Evolutionary conservation across 1,140 invertebrate genomes (phyloP).

Genomic region (Bombus impatiens): DNA sequence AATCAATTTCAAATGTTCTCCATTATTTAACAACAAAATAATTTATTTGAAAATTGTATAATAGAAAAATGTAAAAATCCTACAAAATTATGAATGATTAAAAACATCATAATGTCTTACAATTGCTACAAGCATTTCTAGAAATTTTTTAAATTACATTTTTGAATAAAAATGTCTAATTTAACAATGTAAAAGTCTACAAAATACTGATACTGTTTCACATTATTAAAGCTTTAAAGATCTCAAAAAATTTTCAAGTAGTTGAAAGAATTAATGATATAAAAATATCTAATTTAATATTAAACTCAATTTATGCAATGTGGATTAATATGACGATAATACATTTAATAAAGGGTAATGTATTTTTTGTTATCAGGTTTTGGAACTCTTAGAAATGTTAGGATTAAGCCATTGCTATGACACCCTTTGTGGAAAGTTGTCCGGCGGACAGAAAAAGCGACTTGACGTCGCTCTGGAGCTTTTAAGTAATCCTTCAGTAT

Average conservation of each 20-base stretch:
- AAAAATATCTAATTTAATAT: not conserved
- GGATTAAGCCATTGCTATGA: conserved; percentile 84
- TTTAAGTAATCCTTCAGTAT: conserved; percentile 89
- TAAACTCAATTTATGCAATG: not conserved
- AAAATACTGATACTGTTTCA: too few species aligned
- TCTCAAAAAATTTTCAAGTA: too few species aligned
- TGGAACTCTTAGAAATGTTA: conserved; percentile 85
- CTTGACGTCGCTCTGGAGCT: conserved; percentile 87
- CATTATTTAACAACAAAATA: not conserved
- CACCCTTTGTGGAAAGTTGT: conserved; percentile 85
- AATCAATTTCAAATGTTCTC: not conserved
- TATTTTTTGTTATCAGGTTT: conserved; percentile 71
- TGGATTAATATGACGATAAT: not conserved
- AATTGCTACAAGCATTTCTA: not conserved
- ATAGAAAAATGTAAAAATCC: not conserved
- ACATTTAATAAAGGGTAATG: not conserved
- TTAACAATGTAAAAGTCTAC: not conserved
- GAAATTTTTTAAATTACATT: not conserved
- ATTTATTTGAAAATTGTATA: not conserved
- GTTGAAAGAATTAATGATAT: too few species aligned
- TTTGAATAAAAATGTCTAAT: not conserved
- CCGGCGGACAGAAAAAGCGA: conserved; percentile 88
- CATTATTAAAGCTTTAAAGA: too few species aligned
- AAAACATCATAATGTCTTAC: not conserved
- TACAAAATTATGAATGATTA: not conserved